Evolutionary conservation across 2,797 vertebrate species (phyloP), one percentile per base, ranked within the genome.

Genomic region (Esox masquinongy): DNA sequence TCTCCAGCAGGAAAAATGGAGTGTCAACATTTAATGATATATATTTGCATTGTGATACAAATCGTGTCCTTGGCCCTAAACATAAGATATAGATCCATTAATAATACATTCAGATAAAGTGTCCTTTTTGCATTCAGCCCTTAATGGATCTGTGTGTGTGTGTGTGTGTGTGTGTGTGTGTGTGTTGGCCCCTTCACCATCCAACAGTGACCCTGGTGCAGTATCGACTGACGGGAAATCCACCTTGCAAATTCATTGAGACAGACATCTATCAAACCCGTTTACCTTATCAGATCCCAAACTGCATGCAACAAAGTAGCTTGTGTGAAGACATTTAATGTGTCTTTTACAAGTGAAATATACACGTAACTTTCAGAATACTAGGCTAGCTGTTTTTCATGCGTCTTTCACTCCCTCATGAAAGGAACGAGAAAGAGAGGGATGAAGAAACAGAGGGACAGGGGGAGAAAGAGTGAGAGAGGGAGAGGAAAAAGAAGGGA

Each of bases 21-120:
- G 91, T 94, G 94, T 94, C 94, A 93, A 88, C 87, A 88, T 94
- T 94, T 94, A 94, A 95, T 94, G 93, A 94, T 94, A 93, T 92
- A 95, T 94, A 94, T 94, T 94, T 94, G 93, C 93, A 94, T 94
- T 93, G 93, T 92, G 92, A 93, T 94, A 93, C 93, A 94, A 94
- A 94, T 94, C 88, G 92, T 92, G 93, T 94, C 93, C 93, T 94
- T 93, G 93, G 93, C 90, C 92, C 93, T 93, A 93, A 94, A 94
- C 93, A 91, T 94, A 93, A 93, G 92, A 94, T 94, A 94, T 93
- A 93, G 93, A 93, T 93, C 92, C 93, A 92, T 93, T 92, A 91
- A 92, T 94, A 94, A 94, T 92, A 91, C 93, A 94, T 93, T 94
- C 94, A 93, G 93, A 94, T 94, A 93, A 94, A 93, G 92, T 91